Conservation (phyloP, 2,888 invertebrate genomes). For the Achlya flavicornis region DNA sequence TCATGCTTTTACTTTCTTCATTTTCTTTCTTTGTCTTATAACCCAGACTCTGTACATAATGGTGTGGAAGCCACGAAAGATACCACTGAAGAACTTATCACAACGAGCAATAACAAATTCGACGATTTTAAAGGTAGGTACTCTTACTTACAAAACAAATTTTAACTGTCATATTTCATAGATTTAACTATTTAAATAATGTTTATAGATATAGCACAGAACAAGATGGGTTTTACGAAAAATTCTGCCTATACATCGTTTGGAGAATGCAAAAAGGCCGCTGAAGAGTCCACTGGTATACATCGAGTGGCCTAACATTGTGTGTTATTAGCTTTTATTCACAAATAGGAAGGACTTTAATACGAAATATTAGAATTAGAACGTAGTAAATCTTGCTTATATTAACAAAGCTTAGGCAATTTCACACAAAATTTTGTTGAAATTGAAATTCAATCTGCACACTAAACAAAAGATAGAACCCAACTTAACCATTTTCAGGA, state of each 20-base stretch:
- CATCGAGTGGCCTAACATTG: background rate
- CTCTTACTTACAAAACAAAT: slow-evolving; percentile 17
- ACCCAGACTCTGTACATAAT: slow-evolving; percentile 33
- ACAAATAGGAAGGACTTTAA: background rate
- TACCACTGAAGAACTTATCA: slow-evolving; percentile 17
- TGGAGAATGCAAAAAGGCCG: slow-evolving; percentile 34
- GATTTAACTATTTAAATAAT: slow-evolving; percentile 16
- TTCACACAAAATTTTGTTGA: background rate
- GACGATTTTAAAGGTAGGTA: slow-evolving; percentile 40
- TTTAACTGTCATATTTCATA: slow-evolving; percentile 14
- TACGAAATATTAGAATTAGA: background rate
- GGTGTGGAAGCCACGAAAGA: slow-evolving; percentile 18
- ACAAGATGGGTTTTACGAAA: slow-evolving; percentile 37
- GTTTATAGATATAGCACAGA: slow-evolving; percentile 49
- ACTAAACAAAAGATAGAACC: background rate
- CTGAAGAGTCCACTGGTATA: slow-evolving; percentile 50
- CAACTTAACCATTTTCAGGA: background rate
- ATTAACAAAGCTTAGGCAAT: background rate
- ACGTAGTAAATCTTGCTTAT: background rate
- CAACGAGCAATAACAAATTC: slow-evolving; percentile 25
- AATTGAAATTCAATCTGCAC: background rate
- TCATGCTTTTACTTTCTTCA: slow-evolving; percentile 26
- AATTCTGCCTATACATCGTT: slow-evolving; percentile 31
- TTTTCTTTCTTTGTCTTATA: slow-evolving; percentile 25
- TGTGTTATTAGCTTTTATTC: slow-evolving; percentile 9